Evolutionary conservation across 2,888 invertebrate genomes (phyloP).

Genomic region (Argynnis bischoffii): DNA sequence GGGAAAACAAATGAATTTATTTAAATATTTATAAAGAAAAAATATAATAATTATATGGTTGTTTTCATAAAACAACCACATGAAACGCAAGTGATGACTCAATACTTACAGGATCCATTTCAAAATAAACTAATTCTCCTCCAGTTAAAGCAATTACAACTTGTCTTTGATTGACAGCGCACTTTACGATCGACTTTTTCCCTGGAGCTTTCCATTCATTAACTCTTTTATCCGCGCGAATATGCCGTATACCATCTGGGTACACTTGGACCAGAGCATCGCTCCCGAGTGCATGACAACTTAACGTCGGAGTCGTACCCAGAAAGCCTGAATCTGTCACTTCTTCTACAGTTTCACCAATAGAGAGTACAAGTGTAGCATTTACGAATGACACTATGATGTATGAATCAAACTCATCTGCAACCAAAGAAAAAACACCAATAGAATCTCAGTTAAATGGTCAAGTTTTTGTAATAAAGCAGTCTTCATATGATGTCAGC

Average conservation of each 20-base stretch:
- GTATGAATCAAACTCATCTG: constrained; percentile 99
- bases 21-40: neutral
- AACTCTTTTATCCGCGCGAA: constrained; percentile 98
- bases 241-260: constrained; percentile 99
- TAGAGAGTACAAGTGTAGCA: constrained; percentile 98
- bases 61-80: neutral
- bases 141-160: constrained; percentile 99
- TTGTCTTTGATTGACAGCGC: constrained; percentile 99
- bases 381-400: constrained; percentile 99
- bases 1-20: constrained; percentile 23
- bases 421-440: constrained; percentile 82
- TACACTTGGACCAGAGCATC: constrained; percentile 99
- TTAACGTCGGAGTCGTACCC: constrained; percentile 99
- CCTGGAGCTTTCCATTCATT: constrained; percentile 99
- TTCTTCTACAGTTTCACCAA: constrained; percentile 99
- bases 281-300: constrained; percentile 98
- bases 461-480: constrained; percentile 29
- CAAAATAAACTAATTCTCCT: constrained; percentile 99
- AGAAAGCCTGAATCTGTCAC: constrained; percentile 99
- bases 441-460: constrained; percentile 36
- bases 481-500: constrained; percentile 55
- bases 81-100: neutral
- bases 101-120: constrained; percentile 97
- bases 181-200: constrained; percentile 97
- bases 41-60: neutral